Base-by-base conservation (phyloP, 2,797 vertebrate genomes). In the Hozukius guyotensis region DNA sequence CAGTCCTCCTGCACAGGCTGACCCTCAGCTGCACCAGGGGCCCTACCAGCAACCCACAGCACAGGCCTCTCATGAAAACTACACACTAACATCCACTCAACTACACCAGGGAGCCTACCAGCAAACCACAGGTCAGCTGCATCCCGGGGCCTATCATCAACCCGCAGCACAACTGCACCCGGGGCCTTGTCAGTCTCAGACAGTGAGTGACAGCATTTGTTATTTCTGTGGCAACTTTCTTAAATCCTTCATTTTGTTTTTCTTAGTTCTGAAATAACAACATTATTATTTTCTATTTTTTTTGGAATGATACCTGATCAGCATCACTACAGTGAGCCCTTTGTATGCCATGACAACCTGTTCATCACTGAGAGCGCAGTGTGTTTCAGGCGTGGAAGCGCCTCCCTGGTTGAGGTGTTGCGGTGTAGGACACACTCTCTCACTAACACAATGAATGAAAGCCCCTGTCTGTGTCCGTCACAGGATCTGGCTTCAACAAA, bases 1-100 rank as follows among this genome's bases (percentile, higher is more conserved):
- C 87, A 97, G 97, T 80, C 96, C 97, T 12, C 96, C 97, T 78
- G 78, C 88, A 18, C 95, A 93, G 82, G 42, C 82, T 24, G 91
- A 93, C 4, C 67, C 82, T 22, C 92, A 93, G 8, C 53, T 92
- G 63, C 91, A 88, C 11, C 93, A 88, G 55, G 94, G 89, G 75
- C 70, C 84, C 69, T 92, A 91, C 90, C 93, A 92, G 82, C 91
- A 92, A 72, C 55, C 85, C 42, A 52, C 88, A 88, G 78, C 84
- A 81, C 92, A 92, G 86, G 82, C 82, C 53, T 42, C 81, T 12
- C 83, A 89, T 24, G 92, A 92, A 66, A 81, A 68, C 77, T 92
- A 91, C 83, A 66, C 64, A 36, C 91, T 91, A 32, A 24, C 80
- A 53, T 61, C 85, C 55, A 64, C 72, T 8, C 94, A 94, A 11